Percentiles rank a stretch among this genome's conserved stretches.
phyloP scores from a whole-genome alignment of 2,113 vertebrate genomes.

The Danionella cerebrum region DNA sequence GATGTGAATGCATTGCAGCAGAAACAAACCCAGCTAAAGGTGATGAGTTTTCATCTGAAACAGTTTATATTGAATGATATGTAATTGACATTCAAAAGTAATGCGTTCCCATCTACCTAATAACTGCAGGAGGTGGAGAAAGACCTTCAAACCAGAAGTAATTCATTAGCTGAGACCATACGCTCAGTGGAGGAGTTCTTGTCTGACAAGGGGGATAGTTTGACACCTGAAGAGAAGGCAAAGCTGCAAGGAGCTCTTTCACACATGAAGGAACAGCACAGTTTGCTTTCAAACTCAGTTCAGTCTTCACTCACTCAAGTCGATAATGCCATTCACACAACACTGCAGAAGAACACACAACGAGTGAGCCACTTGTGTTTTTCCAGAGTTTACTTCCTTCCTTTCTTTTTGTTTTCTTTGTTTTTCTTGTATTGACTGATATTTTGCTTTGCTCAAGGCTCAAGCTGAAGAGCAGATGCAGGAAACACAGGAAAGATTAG shows the following conservation, averaged over 20 bases:
- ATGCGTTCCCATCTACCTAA: background rate
- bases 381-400: background rate
- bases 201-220: constrained; percentile 70
- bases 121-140: constrained; percentile 75
- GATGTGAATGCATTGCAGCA: constrained; percentile 72
- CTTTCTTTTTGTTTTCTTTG: background rate
- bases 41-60: too few relatives aligned
- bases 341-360: constrained; percentile 83
- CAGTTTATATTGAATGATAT: too few relatives aligned
- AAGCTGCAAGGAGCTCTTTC: constrained; percentile 67
- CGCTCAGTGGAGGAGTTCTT: constrained; percentile 81
- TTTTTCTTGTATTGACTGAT: background rate
- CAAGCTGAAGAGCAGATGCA: constrained; percentile 84
- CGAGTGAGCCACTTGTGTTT: constrained; percentile 63
- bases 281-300: constrained; percentile 64
- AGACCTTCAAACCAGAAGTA: constrained; percentile 66
- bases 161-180: constrained; percentile 68
- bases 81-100: too few relatives aligned
- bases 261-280: constrained; percentile 76
- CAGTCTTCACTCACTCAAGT: constrained; percentile 71
- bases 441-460: constrained; percentile 61
- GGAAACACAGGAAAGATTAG: constrained; percentile 78
- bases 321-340: constrained; percentile 72
- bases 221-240: constrained; percentile 71
- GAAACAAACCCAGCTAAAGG: constrained; percentile 80